Percentiles rank a stretch among this genome's conserved stretches.
These are phyloP conservation scores for Nebria salina DNA, from an alignment of 2,888 invertebrate species.

Conservation along the genomic window DNA sequence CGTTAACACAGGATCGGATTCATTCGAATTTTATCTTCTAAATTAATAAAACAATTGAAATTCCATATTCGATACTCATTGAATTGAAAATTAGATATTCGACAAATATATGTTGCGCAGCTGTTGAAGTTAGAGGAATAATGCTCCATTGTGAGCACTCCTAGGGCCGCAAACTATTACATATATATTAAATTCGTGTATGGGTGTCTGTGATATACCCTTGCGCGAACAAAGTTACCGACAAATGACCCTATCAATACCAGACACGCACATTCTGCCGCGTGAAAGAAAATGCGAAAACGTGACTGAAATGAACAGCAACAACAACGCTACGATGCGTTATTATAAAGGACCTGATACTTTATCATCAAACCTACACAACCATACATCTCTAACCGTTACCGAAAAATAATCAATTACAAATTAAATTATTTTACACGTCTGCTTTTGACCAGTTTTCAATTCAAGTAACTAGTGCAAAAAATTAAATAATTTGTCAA, in stretches of 20 bases:
- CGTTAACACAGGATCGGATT: neutral
- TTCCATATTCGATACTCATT: too few species aligned
- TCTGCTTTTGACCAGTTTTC: neutral
- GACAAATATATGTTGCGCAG: too few species aligned
- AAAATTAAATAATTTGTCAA: neutral
- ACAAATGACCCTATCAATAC: constrained; percentile 1
- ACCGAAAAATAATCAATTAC: neutral
- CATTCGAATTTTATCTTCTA: neutral
- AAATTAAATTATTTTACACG: neutral
- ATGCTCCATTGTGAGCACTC: neutral
- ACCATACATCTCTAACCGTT: neutral
- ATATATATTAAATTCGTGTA: neutral
- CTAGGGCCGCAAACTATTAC: neutral
- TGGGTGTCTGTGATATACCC: neutral
- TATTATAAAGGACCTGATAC: neutral
- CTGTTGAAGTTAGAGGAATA: neutral
- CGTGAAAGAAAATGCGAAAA: neutral
- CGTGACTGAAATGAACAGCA: constrained; percentile 1
- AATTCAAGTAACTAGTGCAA: neutral
- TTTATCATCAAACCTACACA: neutral
- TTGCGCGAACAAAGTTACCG: neutral
- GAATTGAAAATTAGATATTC: too few species aligned
- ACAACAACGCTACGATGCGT: neutral
- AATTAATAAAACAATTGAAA: too few species aligned
- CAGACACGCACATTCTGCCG: neutral